These are phyloP conservation scores for Anser brachyrhynchus DNA, from an alignment of 2,113 vertebrate species.

Conservation along the genomic window DNA sequence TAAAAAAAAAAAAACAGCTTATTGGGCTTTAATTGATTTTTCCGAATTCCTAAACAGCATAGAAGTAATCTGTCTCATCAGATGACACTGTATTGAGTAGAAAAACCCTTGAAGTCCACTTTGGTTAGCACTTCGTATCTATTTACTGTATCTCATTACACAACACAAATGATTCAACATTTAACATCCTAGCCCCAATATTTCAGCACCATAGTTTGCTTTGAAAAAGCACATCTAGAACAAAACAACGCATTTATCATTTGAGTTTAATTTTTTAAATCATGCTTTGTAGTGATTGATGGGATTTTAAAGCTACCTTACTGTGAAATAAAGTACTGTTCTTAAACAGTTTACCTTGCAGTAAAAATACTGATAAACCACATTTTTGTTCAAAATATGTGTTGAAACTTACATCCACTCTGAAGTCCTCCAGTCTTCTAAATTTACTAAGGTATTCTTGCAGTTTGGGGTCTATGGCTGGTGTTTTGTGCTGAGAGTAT, in stretches of 20 bases:
- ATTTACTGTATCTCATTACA: not conserved
- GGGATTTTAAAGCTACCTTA: not conserved
- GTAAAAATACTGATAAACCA: not conserved
- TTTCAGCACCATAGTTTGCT: not conserved
- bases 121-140: not conserved
- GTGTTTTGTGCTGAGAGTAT: conserved; percentile 87
- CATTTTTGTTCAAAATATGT: not conserved
- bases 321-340: not conserved
- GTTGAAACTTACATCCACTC: conserved; percentile 87
- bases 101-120: not conserved
- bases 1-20: not conserved
- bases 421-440: conserved; percentile 95
- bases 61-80: not conserved
- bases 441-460: conserved; percentile 90
- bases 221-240: not conserved
- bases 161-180: not conserved
- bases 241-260: not conserved
- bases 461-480: conserved; percentile 86
- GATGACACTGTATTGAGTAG: not conserved
- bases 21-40: not conserved
- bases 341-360: not conserved
- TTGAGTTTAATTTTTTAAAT: not conserved
- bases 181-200: not conserved
- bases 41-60: not conserved
- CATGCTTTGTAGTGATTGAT: not conserved